Percentiles rank a stretch among this genome's conserved stretches.
phyloP scores from a whole-genome alignment of 2,113 vertebrate genomes.

The Ageneiosus marmoratus region DNA sequence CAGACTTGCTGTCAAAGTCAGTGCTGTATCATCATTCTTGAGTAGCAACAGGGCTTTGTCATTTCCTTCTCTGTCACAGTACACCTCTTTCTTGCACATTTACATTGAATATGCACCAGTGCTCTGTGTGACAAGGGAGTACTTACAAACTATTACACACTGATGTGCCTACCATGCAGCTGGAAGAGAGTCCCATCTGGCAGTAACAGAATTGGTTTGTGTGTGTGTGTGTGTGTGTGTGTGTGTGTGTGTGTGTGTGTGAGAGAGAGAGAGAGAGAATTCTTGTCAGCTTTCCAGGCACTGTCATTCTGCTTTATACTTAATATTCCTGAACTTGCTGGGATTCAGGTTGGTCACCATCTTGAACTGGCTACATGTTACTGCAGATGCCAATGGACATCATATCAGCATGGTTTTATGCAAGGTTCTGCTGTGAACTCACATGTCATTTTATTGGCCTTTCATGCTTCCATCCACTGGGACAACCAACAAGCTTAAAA shows the following conservation, averaged over 20 bases:
- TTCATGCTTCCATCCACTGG: slow-evolving; percentile 12
- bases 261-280: neutral
- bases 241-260: neutral
- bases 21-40: neutral
- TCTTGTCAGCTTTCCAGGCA: slow-evolving; percentile 41
- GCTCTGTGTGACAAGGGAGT: slow-evolving; percentile 46
- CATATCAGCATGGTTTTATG: slow-evolving; percentile 63
- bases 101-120: slow-evolving; percentile 42
- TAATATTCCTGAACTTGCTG: slow-evolving; percentile 46
- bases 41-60: slow-evolving; percentile 11
- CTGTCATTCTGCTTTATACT: slow-evolving; percentile 52
- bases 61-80: slow-evolving; percentile 11
- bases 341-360: slow-evolving; percentile 51
- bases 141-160: slow-evolving; percentile 57
- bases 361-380: slow-evolving; percentile 59
- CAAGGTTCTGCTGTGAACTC: slow-evolving; percentile 60
- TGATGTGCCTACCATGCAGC: slow-evolving; percentile 30
- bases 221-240: neutral
- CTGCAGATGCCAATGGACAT: slow-evolving; percentile 72
- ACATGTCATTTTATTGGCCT: slow-evolving; percentile 59
- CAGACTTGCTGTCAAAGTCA: slow-evolving; percentile 1
- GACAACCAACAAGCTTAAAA: slow-evolving; percentile 48
- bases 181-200: slow-evolving; percentile 37
- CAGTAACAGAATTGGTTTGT: slow-evolving; percentile 18
- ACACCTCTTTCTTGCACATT: slow-evolving; percentile 16